Evolutionary conservation across 2,797 vertebrate species (phyloP), one percentile per base, ranked within the genome.

Genomic region (Liparis tanakae): DNA sequence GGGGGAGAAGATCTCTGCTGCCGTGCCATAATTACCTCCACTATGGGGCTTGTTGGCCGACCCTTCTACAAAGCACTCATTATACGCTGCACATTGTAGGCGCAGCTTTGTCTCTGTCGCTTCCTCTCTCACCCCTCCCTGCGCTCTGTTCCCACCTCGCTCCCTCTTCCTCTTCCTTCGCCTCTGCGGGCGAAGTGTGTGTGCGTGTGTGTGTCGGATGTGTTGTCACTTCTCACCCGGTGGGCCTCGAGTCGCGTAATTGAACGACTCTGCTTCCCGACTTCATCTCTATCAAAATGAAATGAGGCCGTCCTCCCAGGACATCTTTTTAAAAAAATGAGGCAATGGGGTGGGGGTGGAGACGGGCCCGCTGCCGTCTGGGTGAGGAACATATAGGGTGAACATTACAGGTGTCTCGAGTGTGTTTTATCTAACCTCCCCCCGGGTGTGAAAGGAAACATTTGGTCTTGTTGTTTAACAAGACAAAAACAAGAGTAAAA

Each of bases 1-100:
- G 53, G 18, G 60, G 79, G 76, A 51, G 58, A 22, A 78, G 72
- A 73, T 85, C 65, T 66, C 66, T 64, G 59, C 86, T 77, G 79
- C 81, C 73, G 73, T 70, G 48, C 72, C 77, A 72, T 81, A 85
- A 85, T 88, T 83, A 88, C 85, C 82, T 76, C 48, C 76, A 72
- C 72, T 85, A 77, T 76, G 74, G 60, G 76, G 65, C 55, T 76
- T 69, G 82, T 87, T 60, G 34, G 68, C 68, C 77, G 57, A 72
- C 69, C 76, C 62, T 68, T 79, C 79, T 80, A 78, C 74, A 84
- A 84, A 89, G 78, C 64, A 72, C 71, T 82, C 78, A 80, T 88
- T 89, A 83, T 80, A 73, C 37, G 50, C 58, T 70, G 55, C 68
- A 72, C 76, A 67, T 55, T 62, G 62, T 70, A 36, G 66, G 54